Evolutionary conservation across 2,113 vertebrate genomes (phyloP).

Genomic region (Leptodactylus fuscus): DNA sequence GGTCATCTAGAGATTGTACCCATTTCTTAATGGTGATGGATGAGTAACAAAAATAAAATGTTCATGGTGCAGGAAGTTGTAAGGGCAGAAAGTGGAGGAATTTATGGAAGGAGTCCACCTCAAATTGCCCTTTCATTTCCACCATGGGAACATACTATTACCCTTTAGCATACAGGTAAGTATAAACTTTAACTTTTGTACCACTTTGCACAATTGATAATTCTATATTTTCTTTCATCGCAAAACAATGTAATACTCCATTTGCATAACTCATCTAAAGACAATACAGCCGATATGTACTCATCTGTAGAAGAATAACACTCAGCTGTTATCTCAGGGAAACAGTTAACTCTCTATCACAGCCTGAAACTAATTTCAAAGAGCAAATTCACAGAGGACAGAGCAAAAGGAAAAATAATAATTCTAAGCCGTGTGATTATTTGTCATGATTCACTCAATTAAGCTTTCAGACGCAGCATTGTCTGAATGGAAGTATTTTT

Average conservation of each 20-base stretch:
- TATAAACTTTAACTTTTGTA: neutral
- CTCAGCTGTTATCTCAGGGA: constrained; percentile 40
- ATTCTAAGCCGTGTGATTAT: constrained; percentile 34
- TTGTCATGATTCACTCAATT: constrained; percentile 22
- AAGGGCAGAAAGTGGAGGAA: no score
- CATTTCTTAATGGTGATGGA: no score
- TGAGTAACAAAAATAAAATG: no score
- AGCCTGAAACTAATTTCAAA: constrained; percentile 53
- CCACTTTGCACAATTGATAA: neutral
- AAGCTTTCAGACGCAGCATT: constrained; percentile 41
- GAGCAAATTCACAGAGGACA: constrained; percentile 24
- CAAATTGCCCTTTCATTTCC: no score
- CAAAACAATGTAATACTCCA: neutral
- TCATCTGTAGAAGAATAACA: constrained; percentile 30
- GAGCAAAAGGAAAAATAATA: constrained; percentile 43
- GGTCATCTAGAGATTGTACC: no score
- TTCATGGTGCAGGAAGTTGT: no score
- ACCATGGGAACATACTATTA: no score
- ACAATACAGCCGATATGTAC: neutral
- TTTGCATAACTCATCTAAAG: neutral
- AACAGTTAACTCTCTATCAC: constrained; percentile 46
- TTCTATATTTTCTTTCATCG: neutral
- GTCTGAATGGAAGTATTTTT: constrained; percentile 46
- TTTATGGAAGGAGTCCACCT: no score
- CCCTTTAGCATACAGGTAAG: neutral